phyloP scores from a whole-genome alignment of 35 echinoderm and acorn worm genomes.

The Acanthaster planci region DNA sequence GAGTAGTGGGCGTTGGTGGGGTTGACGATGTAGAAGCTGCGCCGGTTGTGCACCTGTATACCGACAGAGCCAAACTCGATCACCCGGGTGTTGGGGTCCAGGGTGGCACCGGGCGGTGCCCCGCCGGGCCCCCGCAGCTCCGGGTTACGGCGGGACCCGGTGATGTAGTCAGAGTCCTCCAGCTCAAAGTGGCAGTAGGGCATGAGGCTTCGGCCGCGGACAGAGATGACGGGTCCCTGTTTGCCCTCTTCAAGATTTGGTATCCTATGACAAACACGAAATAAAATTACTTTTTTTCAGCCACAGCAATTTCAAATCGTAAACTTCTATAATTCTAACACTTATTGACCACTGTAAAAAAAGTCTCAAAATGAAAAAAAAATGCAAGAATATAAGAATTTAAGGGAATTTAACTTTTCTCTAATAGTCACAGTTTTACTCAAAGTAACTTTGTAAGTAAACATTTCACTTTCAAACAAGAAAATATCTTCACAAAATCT shows the following conservation, averaged over 20 bases:
- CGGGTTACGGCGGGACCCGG: slow-evolving; percentile 88
- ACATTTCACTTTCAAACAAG: too few species aligned
- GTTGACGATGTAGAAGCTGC: slow-evolving; percentile 93
- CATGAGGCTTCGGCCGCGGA: slow-evolving; percentile 86
- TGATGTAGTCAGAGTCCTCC: slow-evolving; percentile 99
- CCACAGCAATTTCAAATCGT: too few species aligned
- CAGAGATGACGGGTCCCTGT: slow-evolving; percentile 85
- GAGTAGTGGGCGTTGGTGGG: slow-evolving; percentile 75
- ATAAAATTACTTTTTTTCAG: too few species aligned
- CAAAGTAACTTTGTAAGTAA: too few species aligned
- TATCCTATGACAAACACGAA: slow-evolving; percentile 41
- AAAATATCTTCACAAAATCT: too few species aligned
- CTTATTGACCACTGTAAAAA: too few species aligned
- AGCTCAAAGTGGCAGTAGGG: slow-evolving; percentile 99
- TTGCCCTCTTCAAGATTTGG: slow-evolving; percentile 95
- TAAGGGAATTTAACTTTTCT: too few species aligned
- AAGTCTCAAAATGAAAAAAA: too few species aligned
- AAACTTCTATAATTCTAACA: too few species aligned
- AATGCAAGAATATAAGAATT: too few species aligned
- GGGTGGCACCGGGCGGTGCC: slow-evolving; percentile 90
- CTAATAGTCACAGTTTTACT: too few species aligned
- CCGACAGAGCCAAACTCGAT: slow-evolving; percentile 84
- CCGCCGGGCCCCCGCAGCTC: slow-evolving; percentile 91
- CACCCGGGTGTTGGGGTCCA: slow-evolving; percentile 98
- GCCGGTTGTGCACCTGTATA: slow-evolving; percentile 72